A percentile compares a stretch with the other conserved stretches of the same genome.
Conservation (phyloP, 2,113 vertebrate genomes). For the Chiloscyllium plagiosum region DNA sequence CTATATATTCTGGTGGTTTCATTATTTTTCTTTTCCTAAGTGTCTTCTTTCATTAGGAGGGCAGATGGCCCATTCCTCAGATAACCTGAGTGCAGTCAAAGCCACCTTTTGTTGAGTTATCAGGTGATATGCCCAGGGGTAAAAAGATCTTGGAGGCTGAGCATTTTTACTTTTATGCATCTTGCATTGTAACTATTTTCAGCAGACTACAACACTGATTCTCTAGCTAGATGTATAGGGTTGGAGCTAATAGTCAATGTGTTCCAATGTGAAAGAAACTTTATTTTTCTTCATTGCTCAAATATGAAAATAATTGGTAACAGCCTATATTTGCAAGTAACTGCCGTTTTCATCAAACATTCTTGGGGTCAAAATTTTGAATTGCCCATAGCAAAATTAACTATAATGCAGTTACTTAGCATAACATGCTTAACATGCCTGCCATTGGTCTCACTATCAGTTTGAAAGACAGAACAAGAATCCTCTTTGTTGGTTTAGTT, state of each 20-base stretch:
- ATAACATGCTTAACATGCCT: background rate
- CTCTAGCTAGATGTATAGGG: background rate
- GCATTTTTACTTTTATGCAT: background rate
- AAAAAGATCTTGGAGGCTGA: background rate
- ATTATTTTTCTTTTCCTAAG: conserved; percentile 45
- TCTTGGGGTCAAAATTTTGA: background rate
- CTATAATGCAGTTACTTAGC: too few relatives aligned
- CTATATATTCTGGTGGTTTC: background rate
- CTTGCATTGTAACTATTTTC: background rate
- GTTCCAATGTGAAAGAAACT: background rate
- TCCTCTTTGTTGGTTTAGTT: background rate
- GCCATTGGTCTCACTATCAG: background rate
- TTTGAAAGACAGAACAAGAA: background rate
- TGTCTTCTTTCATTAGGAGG: conserved; percentile 40
- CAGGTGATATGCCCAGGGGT: background rate
- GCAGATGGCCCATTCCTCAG: background rate
- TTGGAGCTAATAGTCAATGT: background rate
- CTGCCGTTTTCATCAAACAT: background rate
- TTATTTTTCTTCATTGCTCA: background rate
- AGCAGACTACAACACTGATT: background rate
- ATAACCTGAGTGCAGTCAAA: background rate
- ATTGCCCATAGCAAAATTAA: background rate
- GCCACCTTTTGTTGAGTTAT: background rate
- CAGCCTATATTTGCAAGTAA: background rate
- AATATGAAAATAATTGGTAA: background rate